A percentile compares a stretch with the other conserved stretches of the same genome.
phyloP scores from a whole-genome alignment of 2,797 vertebrate genomes.

The Lagodon rhomboides region DNA sequence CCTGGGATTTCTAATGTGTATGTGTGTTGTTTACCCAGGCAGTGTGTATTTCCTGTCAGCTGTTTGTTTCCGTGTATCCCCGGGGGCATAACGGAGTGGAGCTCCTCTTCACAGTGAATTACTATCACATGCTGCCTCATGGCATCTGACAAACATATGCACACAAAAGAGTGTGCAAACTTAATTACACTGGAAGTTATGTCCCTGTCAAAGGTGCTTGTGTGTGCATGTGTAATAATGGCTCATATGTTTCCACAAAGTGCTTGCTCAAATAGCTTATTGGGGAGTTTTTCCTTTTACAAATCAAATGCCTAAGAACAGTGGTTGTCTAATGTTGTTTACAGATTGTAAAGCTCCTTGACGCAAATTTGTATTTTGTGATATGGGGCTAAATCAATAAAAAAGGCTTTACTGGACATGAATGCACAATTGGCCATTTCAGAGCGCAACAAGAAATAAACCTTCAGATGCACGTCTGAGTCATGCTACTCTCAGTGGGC shows the following conservation, averaged over 20 bases:
- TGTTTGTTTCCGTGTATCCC: conserved; percentile 54
- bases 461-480: conserved; percentile 35
- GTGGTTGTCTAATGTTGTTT: neutral
- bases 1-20: neutral
- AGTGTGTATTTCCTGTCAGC: conserved; percentile 47
- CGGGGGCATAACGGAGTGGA: conserved; percentile 5
- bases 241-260: neutral
- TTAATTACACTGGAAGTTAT: neutral
- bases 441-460: conserved; percentile 21
- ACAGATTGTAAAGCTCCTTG: neutral
- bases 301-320: neutral
- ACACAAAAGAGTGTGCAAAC: neutral
- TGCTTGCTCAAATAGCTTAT: conserved; percentile 2
- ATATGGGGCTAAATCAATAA: neutral
- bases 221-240: neutral
- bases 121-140: conserved; percentile 50
- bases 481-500: conserved; percentile 35
- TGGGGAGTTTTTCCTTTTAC: neutral
- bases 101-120: conserved; percentile 48
- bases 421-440: neutral
- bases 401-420: neutral
- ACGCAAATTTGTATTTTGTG: neutral
- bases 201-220: neutral
- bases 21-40: conserved; percentile 46
- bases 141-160: conserved; percentile 33